These are phyloP conservation scores for Acridotheres tristis DNA, from an alignment of 2,797 vertebrate species.

Conservation along the genomic window DNA sequence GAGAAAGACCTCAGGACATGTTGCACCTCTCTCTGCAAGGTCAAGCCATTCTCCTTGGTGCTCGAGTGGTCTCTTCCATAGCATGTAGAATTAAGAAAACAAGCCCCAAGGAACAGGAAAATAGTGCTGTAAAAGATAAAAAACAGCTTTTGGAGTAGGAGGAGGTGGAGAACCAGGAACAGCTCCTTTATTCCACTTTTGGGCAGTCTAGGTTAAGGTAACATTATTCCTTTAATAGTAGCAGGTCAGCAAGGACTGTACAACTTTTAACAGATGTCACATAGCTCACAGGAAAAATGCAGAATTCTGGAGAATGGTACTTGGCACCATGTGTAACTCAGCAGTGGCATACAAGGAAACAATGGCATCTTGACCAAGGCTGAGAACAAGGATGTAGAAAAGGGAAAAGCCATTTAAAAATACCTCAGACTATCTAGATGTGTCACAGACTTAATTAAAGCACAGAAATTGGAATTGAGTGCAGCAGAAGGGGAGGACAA, in stretches of 20 bases:
- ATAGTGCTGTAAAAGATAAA: neutral
- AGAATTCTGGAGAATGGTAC: neutral
- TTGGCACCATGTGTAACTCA: neutral
- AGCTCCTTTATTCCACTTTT: neutral
- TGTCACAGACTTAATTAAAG: neutral
- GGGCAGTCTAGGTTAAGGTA: neutral
- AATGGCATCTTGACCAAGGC: neutral
- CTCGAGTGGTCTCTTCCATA: neutral
- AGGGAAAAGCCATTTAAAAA: neutral
- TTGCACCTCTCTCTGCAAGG: neutral
- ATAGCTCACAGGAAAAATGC: neutral
- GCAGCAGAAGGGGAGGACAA: neutral
- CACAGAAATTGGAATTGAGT: neutral
- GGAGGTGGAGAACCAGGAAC: neutral
- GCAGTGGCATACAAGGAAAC: accelerated
- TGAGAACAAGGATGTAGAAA: neutral
- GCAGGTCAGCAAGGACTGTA: neutral
- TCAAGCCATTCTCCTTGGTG: neutral
- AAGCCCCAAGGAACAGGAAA: neutral
- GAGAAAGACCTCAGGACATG: neutral
- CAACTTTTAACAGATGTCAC: neutral
- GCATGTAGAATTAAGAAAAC: neutral
- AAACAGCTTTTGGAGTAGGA: neutral
- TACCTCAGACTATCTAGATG: neutral
- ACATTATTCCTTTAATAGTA: neutral